Evolutionary conservation across 1,140 invertebrate genomes (phyloP).

Genomic region (Papilio helenus): DNA sequence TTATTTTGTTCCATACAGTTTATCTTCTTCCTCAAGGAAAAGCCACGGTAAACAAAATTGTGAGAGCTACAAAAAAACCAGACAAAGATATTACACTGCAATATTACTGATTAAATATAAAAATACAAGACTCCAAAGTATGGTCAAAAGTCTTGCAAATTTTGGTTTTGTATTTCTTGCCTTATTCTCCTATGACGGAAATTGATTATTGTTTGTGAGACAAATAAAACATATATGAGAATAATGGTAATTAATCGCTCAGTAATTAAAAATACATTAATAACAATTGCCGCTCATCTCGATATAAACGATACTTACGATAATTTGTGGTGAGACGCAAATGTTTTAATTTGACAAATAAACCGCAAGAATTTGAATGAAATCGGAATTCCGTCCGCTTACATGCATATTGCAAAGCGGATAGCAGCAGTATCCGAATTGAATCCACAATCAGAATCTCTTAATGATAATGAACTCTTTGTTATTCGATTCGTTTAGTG

Average conservation of each 20-base stretch:
- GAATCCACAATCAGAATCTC: constrained; percentile 10
- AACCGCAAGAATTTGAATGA: not conserved
- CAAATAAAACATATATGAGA: not conserved
- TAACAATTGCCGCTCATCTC: not conserved
- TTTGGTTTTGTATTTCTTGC: not conserved
- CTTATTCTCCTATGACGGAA: not conserved
- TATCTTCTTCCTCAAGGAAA: constrained; percentile 8
- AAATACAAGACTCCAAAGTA: not conserved
- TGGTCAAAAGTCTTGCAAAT: not conserved
- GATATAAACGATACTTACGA: no score
- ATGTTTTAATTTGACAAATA: not conserved
- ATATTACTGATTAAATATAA: not conserved
- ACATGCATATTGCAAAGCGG: constrained; percentile 2
- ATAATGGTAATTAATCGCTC: not conserved
- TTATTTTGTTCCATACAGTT: not conserved
- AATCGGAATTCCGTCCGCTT: not conserved
- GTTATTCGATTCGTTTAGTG: not conserved
- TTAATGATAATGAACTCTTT: constrained; percentile 9
- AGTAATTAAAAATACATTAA: not conserved
- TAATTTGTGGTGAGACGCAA: not conserved
- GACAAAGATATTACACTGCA: not conserved
- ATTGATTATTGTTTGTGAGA: not conserved
- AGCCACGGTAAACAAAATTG: not conserved
- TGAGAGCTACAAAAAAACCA: not conserved
- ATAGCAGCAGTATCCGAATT: not conserved